Evolutionary conservation across 64 coral and sea anemone species (phyloP), one percentile per base, ranked within the genome.

Genomic region (Montipora foliosa): DNA sequence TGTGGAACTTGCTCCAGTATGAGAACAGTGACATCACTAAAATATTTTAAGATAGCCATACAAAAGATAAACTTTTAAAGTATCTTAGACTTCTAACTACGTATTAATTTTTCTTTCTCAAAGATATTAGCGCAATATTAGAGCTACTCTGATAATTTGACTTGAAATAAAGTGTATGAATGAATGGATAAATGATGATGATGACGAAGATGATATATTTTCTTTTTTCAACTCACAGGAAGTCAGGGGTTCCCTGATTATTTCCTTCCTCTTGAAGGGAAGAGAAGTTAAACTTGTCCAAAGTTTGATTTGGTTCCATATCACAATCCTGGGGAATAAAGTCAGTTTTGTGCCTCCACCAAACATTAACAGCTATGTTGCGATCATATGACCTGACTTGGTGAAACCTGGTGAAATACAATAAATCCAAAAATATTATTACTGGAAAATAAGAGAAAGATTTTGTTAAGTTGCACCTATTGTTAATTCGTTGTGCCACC

Each of bases 331-430:
- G 60, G n/a, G 97, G 97, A 47, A 95, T 55, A 70, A 94, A 98
- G 8, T 60, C 44, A 64, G 58, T 8, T 55, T 88, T 74, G 89
- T 98, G 97, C 22, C 47, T 91, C 82, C 88, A 98, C 97, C 97
- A 98, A 37, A 98, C 89, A 78, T 98, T 98, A 53, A 98, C 97
- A 52, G 97, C 97, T 79, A 98, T 95, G 83, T 98, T 98, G 14
- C 97, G 94, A 78, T 95, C 94, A 89, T 89, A 91, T 20, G 97
- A 98, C 55, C 90, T 76, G 3, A 98, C 97, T 94, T 98, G 95
- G 60, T 97, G 95, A 89, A 91, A 97, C 95, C 95, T 97, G 46
- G 6, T 72, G 57, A 45, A 64, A 64, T 64, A 64, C 2, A 64
- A 64, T 14, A 1, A 4, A 37, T 37, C 37, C 37, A 37, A 37